Percentiles rank a stretch among this genome's conserved stretches.
Evolutionary conservation across 2,888 invertebrate species (phyloP).

Genomic region (Sepioteuthis lessoniana): DNA sequence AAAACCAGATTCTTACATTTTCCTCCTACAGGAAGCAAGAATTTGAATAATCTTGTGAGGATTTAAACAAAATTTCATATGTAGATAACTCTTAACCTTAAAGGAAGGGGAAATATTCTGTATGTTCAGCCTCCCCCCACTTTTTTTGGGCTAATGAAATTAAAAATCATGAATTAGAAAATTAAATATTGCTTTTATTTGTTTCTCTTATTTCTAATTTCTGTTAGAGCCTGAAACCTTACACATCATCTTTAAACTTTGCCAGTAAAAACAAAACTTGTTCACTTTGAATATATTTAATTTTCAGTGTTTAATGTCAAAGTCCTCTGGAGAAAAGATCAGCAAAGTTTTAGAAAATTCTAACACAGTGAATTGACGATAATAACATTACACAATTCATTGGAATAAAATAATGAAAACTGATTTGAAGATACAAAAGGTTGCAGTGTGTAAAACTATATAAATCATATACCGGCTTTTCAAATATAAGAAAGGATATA

Average conservation of each 20-base stretch:
- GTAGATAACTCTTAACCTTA: background rate
- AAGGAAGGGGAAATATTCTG: background rate
- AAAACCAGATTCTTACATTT: background rate
- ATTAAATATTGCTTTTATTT: background rate
- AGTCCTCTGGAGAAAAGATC: background rate
- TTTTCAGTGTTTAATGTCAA: background rate
- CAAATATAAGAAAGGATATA: too few species aligned
- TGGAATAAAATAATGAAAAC: too few species aligned
- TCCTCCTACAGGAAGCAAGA: background rate
- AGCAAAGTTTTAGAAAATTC: background rate
- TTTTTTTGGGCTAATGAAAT: background rate
- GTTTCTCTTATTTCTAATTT: background rate
- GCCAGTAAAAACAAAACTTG: background rate
- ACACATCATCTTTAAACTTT: background rate
- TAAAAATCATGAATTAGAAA: constrained; percentile 33
- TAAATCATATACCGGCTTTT: too few species aligned
- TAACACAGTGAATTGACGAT: background rate
- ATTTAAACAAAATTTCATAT: background rate
- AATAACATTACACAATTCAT: too few species aligned
- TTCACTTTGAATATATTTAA: background rate
- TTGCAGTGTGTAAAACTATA: too few species aligned
- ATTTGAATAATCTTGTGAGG: constrained; percentile 5
- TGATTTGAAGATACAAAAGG: too few species aligned
- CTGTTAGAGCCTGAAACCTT: constrained; percentile 1
- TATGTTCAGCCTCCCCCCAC: background rate